Evolutionary conservation across 1,140 invertebrate genomes (phyloP), one percentile per base, ranked within the genome.

Genomic region (Caenorhabditis inopinata): DNA sequence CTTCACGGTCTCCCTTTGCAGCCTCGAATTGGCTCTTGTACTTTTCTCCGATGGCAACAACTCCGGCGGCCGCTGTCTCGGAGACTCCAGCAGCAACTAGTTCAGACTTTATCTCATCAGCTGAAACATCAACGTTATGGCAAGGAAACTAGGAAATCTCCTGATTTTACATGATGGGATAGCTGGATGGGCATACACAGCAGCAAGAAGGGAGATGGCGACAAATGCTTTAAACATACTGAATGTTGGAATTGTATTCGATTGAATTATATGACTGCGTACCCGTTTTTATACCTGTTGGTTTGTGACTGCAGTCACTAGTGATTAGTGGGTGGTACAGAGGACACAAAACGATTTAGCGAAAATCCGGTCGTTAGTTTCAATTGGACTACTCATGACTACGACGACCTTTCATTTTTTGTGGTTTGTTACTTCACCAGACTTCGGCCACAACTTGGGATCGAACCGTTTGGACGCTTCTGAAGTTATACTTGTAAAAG

Each of bases 351-450:
- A 68, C 35, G 29, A 32, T 38, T 68, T 68, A 21, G 27, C 32
- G n/a, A 12, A 38, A 68, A 18, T 68, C 58, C 58, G 58, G 58
- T 68, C n/a, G 35, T n/a, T 16, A 32, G 25, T 38, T 68, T 38
- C 32, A 68, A 68, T 68, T 68, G 58, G 58, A 68, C 58, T 68
- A 68, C 58, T 38, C 32, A 68, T n/a, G n/a, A n/a, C n/a, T n/a
- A n/a, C n/a, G n/a, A n/a, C n/a, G n/a, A n/a, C n/a, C n/a, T n/a
- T n/a, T n/a, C n/a, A n/a, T n/a, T n/a, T n/a, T n/a, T n/a, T n/a
- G n/a, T n/a, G n/a, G n/a, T n/a, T n/a, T n/a, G n/a, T n/a, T n/a
- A n/a, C n/a, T n/a, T n/a, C n/a, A n/a, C n/a, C n/a, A n/a, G n/a
- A n/a, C n/a, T n/a, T n/a, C n/a, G n/a, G n/a, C n/a, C n/a, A n/a